These are phyloP conservation scores for Pseudopodoces humilis DNA, from an alignment of 2,113 vertebrate species.

Conservation along the genomic window DNA sequence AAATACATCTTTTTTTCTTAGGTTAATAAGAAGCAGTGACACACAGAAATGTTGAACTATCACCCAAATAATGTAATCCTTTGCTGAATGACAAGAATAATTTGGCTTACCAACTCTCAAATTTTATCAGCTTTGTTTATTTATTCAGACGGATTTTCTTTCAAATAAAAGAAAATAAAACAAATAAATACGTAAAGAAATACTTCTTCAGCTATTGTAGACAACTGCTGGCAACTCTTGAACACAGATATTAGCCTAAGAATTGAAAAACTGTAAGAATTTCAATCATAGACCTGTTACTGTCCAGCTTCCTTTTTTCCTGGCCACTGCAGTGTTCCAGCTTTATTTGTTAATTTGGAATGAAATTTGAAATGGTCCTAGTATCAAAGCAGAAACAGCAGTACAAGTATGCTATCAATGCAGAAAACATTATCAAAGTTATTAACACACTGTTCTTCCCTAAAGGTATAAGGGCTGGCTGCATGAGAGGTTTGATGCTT, in stretches of 20 bases:
- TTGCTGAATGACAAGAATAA: neutral
- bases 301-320: neutral
- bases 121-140: neutral
- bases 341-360: constrained; percentile 34
- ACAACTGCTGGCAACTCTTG: neutral
- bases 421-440: neutral
- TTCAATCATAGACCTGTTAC: constrained; percentile 37
- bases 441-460: neutral
- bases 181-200: neutral
- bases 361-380: constrained; percentile 14
- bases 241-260: neutral
- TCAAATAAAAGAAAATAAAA: neutral
- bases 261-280: constrained; percentile 42
- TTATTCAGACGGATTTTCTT: constrained; percentile 1
- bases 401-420: neutral
- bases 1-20: neutral
- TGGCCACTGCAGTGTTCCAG: neutral
- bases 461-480: neutral
- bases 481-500: neutral
- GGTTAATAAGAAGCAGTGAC: neutral
- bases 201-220: neutral
- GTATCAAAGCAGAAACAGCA: neutral
- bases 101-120: neutral
- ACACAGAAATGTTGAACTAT: neutral
- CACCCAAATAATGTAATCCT: neutral